These are phyloP conservation scores for Falco concolor DNA, from an alignment of 2,797 vertebrate species.

Conservation along the genomic window DNA sequence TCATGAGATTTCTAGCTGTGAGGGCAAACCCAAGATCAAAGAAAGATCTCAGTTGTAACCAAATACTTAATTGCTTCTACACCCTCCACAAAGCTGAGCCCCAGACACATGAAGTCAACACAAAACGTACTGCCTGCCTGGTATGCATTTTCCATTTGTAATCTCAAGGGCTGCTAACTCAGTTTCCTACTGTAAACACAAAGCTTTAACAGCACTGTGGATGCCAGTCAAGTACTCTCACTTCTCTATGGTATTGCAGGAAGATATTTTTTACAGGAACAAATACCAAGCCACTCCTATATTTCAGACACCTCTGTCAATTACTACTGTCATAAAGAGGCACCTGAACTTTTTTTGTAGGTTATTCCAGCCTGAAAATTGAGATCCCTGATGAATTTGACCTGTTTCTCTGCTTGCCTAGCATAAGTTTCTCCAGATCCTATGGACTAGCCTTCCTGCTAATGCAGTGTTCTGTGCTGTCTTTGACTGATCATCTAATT, in stretches of 20 bases:
- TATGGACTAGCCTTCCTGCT: neutral
- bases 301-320: neutral
- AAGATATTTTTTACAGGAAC: neutral
- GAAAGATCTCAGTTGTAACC: neutral
- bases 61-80: neutral
- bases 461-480: neutral
- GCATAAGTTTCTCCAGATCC: neutral
- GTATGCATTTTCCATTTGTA: neutral
- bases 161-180: neutral
- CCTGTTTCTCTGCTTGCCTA: neutral
- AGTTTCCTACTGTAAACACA: neutral
- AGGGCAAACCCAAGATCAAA: neutral
- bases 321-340: neutral
- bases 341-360: neutral
- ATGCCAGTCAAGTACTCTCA: neutral
- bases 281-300: neutral
- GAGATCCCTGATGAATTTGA: neutral
- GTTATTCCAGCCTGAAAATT: neutral
- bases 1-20: neutral
- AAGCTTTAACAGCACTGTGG: neutral
- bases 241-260: neutral
- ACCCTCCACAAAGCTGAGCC: neutral
- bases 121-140: neutral
- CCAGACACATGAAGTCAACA: neutral
- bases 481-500: neutral